phyloP scores from a whole-genome alignment of 2,113 vertebrate genomes.

The Acinonyx jubatus region DNA sequence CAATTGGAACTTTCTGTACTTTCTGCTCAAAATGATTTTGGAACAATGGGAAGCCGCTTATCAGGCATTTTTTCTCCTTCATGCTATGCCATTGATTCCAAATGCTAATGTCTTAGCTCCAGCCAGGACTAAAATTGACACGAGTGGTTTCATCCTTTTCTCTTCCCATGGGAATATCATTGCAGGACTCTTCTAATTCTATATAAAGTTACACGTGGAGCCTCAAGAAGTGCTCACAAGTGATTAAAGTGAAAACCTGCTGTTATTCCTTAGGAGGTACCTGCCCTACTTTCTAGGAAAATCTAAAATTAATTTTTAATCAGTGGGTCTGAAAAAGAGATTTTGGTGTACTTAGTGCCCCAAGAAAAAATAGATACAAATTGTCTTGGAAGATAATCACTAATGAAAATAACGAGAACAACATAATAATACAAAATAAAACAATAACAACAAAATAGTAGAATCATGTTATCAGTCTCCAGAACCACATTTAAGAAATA shows the following conservation, averaged over 20 bases:
- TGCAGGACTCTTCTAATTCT: neutral
- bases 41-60: neutral
- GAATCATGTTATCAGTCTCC: neutral
- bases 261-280: neutral
- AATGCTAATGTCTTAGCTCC: neutral
- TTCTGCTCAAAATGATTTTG: neutral
- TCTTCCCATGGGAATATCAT: neutral
- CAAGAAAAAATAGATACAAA: constrained; percentile 6
- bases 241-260: neutral
- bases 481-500: constrained; percentile 14
- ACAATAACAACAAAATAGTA: neutral
- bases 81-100: neutral
- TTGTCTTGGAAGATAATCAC: neutral
- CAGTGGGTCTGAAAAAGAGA: neutral
- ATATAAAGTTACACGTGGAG: neutral
- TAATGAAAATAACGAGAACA: neutral
- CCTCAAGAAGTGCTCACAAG: neutral
- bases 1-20: neutral
- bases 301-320: constrained; percentile 50
- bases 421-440: neutral
- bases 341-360: neutral
- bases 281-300: neutral
- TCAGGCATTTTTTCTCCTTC: neutral
- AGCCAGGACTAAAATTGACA: neutral
- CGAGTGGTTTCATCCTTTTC: neutral